Base-by-base conservation (phyloP, 2,797 vertebrate genomes). In the Gallinago nigripennis region DNA sequence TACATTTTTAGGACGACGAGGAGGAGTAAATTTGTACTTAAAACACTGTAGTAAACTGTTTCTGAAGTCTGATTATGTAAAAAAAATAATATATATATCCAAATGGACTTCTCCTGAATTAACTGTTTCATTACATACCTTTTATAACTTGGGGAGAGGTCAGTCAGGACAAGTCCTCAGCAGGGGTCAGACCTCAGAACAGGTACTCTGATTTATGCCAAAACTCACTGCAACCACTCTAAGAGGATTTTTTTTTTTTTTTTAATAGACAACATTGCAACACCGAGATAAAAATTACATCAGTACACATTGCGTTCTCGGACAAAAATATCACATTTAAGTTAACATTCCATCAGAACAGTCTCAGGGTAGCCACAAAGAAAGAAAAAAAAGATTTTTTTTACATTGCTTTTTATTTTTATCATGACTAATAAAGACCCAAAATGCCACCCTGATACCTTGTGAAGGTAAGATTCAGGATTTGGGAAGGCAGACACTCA, bases 241-340 rank as follows among this genome's bases (percentile, higher is more conserved):
- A 43, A 86, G 68, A 60, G 25, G 39, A 39, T 39, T 0, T 0
- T 72, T 87, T 76, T 90, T 77, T 0, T 0, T 4, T 56, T 69
- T 88, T 80, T 88, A 73, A 35, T 16, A 92, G 73, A 64, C 14
- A 41, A 25, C n/a, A 41, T 91, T 91, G 54, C 57, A 94, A 92
- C 48, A 70, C 28, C 9, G 58, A 94, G 87, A 91, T 89, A 82
- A 90, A 63, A 91, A 86, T 79, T 60, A 88, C 65, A 43, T 92
- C 70, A 77, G 25, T 54, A 82, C 28, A 84, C 77, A 58, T 73
- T 75, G 81, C 16, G 30, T 5, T 43, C 50, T 87, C 31, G 21
- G 56, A 86, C n/a, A 73, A 82, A 93, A 88, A 43, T 23, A 65
- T 7, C 43, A 24, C 70, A 72, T 18, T 81, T 61, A 77, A 28